Evolutionary conservation across 1,140 invertebrate species (phyloP), one percentile per base, ranked within the genome.

Genomic region (Chymomyza costata): DNA sequence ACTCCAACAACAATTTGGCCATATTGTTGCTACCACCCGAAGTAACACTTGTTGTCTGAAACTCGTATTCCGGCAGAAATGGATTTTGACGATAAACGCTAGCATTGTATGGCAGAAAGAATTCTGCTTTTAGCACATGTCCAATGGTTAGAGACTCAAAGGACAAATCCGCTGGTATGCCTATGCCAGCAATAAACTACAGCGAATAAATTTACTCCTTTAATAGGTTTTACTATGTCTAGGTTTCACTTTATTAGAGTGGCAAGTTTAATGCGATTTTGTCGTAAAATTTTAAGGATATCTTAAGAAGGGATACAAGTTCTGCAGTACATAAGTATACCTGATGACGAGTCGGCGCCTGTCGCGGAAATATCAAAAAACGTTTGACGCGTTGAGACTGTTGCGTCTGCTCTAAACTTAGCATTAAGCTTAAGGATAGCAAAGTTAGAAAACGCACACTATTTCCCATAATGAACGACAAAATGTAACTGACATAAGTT

Each of bases 171-270:
- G 71, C 70, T 3, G 80, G 80, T 37, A 83, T 78, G 6, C 80
- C 80, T 17, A 83, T 73, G 17, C 80, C 80, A 6, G 54, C 65
- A 58, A 83, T 78, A 10, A 83, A 78, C 80, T 83, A 13, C 1
- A 13, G 13, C 13, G 43, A 18, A 10, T n/a, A 0, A 13, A 15
- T 7, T 0, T 10, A 17, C n/a, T 2, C 14, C n/a, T 8, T 21
- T 16, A 45, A 19, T n/a, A n/a, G n/a, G 5, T 0, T 2, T 38
- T 8, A 13, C 3, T 31, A 18, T 2, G n/a, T 8, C 17, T 31
- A 3, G 16, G 16, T 43, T 18, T 15, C 13, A 1, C 16, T 3
- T 18, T 10, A 10, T 39, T 8, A 5, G 16, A 18, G n/a, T 39
- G 6, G n/a, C n/a, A n/a, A 1, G 6, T 3, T 15, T 15, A 15